phyloP scores from a whole-genome alignment of 2,113 vertebrate genomes.

The Caretta caretta region DNA sequence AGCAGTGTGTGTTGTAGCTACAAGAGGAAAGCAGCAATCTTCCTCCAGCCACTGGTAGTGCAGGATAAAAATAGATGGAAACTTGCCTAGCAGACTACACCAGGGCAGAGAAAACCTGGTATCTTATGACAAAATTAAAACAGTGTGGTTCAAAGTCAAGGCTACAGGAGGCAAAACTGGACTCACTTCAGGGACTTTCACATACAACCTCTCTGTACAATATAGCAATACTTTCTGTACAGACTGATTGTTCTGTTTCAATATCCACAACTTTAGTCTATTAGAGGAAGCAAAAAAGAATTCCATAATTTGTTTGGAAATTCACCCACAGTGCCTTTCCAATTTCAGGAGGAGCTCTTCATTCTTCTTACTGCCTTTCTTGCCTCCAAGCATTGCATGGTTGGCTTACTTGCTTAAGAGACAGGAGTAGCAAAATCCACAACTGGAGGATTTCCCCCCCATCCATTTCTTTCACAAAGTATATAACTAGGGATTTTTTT shows the following conservation, averaged over 20 bases:
- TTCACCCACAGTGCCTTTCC: not conserved
- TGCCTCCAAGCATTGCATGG: conserved; percentile 40
- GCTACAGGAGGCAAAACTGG: not conserved
- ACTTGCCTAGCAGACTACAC: conserved; percentile 10
- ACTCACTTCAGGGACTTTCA: not conserved
- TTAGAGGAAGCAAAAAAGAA: conserved; percentile 14
- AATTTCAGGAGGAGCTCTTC: not conserved
- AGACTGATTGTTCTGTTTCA: not conserved
- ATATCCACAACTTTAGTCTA: conserved; percentile 5
- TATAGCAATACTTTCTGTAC: not conserved
- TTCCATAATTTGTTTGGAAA: conserved; percentile 28
- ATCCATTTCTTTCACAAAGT: rapidly evolving
- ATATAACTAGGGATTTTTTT: not conserved
- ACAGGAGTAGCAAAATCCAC: not conserved
- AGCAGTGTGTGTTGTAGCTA: not conserved
- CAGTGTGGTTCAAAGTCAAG: not conserved
- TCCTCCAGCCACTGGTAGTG: conserved; percentile 52
- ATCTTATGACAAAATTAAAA: conserved; percentile 36
- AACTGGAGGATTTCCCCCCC: not conserved
- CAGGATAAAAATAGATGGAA: conserved; percentile 81
- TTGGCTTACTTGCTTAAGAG: conserved; percentile 40
- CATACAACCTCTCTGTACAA: rapidly evolving
- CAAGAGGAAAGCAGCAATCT: conserved; percentile 25
- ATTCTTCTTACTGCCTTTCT: not conserved
- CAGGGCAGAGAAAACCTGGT: conserved; percentile 55